Conservation (phyloP, 2,888 invertebrate species). For the Mimumesa dahlbomi region DNA sequence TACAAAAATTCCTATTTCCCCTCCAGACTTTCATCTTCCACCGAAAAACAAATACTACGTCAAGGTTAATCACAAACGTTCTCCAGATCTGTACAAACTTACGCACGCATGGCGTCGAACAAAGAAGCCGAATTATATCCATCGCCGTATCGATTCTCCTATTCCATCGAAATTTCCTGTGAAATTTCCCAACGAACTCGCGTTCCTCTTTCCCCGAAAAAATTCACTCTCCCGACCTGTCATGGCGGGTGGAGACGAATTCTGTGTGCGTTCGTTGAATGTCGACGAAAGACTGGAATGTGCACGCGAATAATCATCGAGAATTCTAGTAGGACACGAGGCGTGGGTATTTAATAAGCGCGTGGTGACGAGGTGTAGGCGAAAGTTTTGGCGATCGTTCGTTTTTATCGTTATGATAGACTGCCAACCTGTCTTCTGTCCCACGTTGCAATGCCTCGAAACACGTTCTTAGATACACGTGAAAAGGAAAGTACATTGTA, state of each 20-base stretch:
- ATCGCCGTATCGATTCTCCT: conserved; percentile 4
- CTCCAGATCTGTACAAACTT: no score
- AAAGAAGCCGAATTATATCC: conserved; percentile 34
- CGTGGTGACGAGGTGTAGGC: conserved; percentile 29
- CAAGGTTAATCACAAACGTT: neutral
- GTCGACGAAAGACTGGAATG: conserved; percentile 30
- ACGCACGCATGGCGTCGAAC: conserved; percentile 26
- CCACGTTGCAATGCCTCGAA: neutral
- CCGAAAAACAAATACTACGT: no score
- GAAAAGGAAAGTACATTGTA: conserved; percentile 10
- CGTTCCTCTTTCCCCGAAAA: neutral
- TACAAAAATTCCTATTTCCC: no score
- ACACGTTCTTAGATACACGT: no score
- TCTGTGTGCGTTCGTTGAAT: conserved; percentile 13
- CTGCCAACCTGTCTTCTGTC: conserved; percentile 1
- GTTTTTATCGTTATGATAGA: conserved; percentile 10
- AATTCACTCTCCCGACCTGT: neutral
- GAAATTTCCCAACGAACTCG: neutral
- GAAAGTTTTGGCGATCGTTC: conserved; percentile 44
- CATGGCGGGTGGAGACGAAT: conserved; percentile 11
- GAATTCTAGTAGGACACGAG: conserved; percentile 15
- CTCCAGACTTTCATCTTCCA: no score
- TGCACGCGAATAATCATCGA: conserved; percentile 2
- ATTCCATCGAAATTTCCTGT: neutral
- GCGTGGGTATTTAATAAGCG: conserved; percentile 50